phyloP scores from a whole-genome alignment of 2,888 invertebrate genomes.

The Pelosia muscerda region DNA sequence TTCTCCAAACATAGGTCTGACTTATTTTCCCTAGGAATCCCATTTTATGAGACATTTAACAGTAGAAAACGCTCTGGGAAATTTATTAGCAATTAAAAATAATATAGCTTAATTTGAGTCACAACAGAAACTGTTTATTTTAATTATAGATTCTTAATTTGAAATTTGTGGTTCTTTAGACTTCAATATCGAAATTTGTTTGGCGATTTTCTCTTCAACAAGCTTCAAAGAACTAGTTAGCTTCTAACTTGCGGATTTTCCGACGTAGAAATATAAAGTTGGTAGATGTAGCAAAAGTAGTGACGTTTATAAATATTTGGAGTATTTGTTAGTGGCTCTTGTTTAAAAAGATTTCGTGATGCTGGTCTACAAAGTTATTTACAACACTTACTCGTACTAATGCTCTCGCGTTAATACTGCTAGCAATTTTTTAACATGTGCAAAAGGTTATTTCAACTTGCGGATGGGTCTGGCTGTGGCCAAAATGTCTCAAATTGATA shows the following conservation, averaged over 20 bases:
- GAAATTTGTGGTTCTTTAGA: background rate
- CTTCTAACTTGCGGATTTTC: background rate
- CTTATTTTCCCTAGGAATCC: slow-evolving; percentile 26
- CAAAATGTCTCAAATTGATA: background rate
- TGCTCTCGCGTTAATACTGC: background rate
- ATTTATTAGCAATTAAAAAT: slow-evolving; percentile 30
- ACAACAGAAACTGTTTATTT: background rate
- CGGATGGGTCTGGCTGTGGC: background rate
- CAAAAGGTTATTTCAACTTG: background rate
- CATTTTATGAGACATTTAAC: slow-evolving; percentile 33
- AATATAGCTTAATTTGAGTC: background rate
- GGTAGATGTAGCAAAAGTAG: background rate
- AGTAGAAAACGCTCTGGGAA: slow-evolving; percentile 22
- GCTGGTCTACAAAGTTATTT: background rate
- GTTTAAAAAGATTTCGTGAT: background rate
- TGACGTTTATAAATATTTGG: background rate
- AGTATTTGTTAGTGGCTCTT: background rate
- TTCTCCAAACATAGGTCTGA: slow-evolving; percentile 33
- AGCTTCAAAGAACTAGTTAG: too few relatives aligned
- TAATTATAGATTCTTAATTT: background rate
- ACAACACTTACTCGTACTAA: too few relatives aligned
- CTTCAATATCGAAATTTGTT: background rate
- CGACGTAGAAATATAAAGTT: background rate
- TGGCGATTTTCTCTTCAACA: background rate
- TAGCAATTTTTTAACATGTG: background rate